Conservation (phyloP, 53 echinoderm and acorn worm genomes). For the Paelopatides confundens region DNA sequence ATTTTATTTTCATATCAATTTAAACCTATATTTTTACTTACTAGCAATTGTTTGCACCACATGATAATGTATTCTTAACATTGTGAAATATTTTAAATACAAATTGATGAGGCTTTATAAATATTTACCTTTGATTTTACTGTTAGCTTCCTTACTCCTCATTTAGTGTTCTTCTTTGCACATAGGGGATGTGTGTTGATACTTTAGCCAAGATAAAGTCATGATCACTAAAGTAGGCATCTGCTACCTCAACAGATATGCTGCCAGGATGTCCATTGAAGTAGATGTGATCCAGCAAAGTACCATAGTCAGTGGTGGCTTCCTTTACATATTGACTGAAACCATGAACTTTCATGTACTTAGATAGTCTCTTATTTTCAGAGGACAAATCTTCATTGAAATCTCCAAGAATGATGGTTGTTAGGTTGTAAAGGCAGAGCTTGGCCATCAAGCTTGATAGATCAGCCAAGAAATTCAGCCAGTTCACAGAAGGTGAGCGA, state of each 20-base stretch:
- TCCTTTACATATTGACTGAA: slow-evolving; percentile 29
- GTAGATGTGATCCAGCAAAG: slow-evolving; percentile 65
- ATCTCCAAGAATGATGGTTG: slow-evolving; percentile 33
- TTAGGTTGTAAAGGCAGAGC: background rate
- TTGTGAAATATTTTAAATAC: too few species aligned
- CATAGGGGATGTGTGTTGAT: background rate
- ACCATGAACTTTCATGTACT: background rate
- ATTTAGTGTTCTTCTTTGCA: too few species aligned
- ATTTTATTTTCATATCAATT: too few species aligned
- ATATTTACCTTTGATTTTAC: too few species aligned
- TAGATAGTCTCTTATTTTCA: background rate
- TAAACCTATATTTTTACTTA: too few species aligned
- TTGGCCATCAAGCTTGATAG: background rate
- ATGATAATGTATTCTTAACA: too few species aligned
- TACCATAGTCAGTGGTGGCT: slow-evolving; percentile 52
- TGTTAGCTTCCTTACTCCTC: too few species aligned
- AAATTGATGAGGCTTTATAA: too few species aligned
- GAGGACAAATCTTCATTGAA: slow-evolving; percentile 49
- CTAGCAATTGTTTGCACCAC: too few species aligned
- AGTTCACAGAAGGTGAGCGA: slow-evolving; percentile 5
- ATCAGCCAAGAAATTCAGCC: background rate
- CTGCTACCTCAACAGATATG: background rate
- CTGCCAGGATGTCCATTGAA: background rate
- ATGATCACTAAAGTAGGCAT: slow-evolving; percentile 54
- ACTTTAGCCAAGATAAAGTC: slow-evolving; percentile 9